A percentile compares a stretch with the other conserved stretches of the same genome.
Evolutionary conservation across 2,888 invertebrate genomes (phyloP).

Genomic region (Himalopsyche kuldschensis): DNA sequence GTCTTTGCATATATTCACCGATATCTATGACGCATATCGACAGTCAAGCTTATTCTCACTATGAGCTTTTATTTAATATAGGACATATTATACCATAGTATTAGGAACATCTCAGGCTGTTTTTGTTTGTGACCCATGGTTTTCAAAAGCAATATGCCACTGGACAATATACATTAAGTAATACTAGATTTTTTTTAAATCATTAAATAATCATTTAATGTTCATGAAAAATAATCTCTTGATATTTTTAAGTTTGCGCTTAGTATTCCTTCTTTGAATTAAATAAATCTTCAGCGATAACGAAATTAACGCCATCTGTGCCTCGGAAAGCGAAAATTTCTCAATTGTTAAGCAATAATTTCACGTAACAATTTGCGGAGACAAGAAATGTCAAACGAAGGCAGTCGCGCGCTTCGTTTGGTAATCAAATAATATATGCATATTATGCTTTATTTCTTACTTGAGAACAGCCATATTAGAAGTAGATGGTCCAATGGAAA

Average conservation of each 20-base stretch:
- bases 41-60: too few species aligned
- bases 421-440: slow-evolving; percentile 37
- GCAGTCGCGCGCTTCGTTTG: slow-evolving; percentile 29
- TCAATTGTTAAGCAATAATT: slow-evolving; percentile 29
- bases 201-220: neutral
- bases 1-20: too few species aligned
- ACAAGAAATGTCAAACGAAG: slow-evolving; percentile 36
- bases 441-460: slow-evolving; percentile 34
- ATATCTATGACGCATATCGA: too few species aligned
- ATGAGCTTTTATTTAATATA: too few species aligned
- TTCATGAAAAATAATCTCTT: neutral
- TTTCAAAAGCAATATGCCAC: neutral
- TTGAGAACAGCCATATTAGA: neutral
- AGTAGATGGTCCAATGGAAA: neutral
- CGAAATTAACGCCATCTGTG: slow-evolving; percentile 15
- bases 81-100: too few species aligned
- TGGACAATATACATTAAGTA: too few species aligned
- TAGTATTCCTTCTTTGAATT: neutral
- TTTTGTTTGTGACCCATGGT: neutral
- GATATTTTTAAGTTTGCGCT: neutral
- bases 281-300: neutral
- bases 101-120: too few species aligned
- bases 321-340: slow-evolving; percentile 15
- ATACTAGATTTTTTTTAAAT: too few species aligned
- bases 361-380: slow-evolving; percentile 25